Percentiles rank a stretch among this genome's conserved stretches.
phyloP scores from a whole-genome alignment of 2,797 vertebrate genomes.

The Takifugu rubripes region DNA sequence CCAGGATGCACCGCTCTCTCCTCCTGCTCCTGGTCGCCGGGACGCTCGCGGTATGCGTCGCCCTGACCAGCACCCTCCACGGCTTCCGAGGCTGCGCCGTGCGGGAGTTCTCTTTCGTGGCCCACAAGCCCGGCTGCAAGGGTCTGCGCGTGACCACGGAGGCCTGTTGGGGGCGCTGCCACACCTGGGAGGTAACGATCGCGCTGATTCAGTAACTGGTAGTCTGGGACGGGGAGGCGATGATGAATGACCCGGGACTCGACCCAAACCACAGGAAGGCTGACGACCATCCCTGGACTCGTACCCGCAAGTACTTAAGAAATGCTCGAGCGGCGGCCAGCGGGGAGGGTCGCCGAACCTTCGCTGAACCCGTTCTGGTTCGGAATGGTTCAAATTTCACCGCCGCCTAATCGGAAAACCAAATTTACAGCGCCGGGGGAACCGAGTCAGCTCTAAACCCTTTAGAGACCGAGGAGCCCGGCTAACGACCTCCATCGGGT shows the following conservation, averaged over 20 bases:
- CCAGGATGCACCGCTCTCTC: conserved; percentile 53
- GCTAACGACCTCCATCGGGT: too few species aligned
- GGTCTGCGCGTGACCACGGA: conserved; percentile 68
- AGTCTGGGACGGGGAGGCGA: conserved; percentile 18
- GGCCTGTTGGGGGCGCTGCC: conserved; percentile 78
- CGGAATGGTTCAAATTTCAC: conserved; percentile 11
- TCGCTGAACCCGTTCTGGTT: conserved; percentile 14
- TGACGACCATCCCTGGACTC: conserved; percentile 3
- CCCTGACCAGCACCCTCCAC: conserved; percentile 53
- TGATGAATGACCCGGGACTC: conserved; percentile 17
- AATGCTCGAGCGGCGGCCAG: conserved; percentile 6
- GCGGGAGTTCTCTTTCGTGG: conserved; percentile 74
- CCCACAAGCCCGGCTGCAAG: conserved; percentile 74
- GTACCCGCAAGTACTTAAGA: conserved; percentile 21
- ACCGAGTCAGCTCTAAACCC: conserved; percentile 3
- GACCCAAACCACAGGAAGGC: conserved; percentile 27
- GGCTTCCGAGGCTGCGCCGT: conserved; percentile 73
- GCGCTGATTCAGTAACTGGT: too few species aligned
- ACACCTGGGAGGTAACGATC: conserved; percentile 76
- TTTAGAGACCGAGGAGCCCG: too few species aligned
- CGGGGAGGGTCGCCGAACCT: conserved; percentile 10
- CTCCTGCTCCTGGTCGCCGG: conserved; percentile 53
- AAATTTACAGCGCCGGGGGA: conserved; percentile 11
- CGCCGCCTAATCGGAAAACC: conserved; percentile 23
- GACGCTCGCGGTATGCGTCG: conserved; percentile 30